Percentiles rank a stretch among this genome's conserved stretches.
These are phyloP conservation scores for Spermophilus dauricus DNA, from an alignment of 2,113 vertebrate genomes.

Conservation along the genomic window DNA sequence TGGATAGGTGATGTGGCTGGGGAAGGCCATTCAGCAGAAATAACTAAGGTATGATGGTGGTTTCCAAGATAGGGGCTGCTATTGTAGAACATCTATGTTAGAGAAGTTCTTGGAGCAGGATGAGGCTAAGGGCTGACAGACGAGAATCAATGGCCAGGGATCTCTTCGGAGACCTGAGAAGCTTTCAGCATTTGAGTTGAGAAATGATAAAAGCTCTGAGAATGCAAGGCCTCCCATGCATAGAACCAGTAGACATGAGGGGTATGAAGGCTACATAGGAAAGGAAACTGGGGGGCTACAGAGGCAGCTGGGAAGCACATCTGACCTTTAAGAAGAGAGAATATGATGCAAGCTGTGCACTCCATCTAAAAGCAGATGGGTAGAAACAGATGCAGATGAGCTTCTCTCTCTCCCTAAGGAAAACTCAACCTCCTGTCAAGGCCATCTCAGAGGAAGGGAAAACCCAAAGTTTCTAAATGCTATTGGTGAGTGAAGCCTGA, in stretches of 20 bases:
- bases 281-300: background rate
- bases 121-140: background rate
- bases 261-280: rapidly evolving
- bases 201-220: background rate
- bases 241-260: background rate
- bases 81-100: background rate
- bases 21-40: background rate
- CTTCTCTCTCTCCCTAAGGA: background rate
- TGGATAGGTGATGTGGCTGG: background rate
- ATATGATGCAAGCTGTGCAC: background rate
- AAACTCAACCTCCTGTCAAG: background rate
- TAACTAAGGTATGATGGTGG: background rate
- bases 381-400: background rate
- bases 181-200: background rate
- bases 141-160: background rate
- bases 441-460: background rate
- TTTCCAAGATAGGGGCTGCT: background rate
- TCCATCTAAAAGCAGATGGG: no score
- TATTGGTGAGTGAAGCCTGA: background rate
- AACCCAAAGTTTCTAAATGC: background rate
- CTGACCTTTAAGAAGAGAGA: background rate
- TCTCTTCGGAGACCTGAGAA: background rate
- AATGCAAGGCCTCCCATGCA: background rate
- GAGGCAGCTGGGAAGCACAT: background rate
- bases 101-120: background rate